These are phyloP conservation scores for Aegotheles bennettii DNA, from an alignment of 2,113 vertebrate genomes.

Conservation along the genomic window DNA sequence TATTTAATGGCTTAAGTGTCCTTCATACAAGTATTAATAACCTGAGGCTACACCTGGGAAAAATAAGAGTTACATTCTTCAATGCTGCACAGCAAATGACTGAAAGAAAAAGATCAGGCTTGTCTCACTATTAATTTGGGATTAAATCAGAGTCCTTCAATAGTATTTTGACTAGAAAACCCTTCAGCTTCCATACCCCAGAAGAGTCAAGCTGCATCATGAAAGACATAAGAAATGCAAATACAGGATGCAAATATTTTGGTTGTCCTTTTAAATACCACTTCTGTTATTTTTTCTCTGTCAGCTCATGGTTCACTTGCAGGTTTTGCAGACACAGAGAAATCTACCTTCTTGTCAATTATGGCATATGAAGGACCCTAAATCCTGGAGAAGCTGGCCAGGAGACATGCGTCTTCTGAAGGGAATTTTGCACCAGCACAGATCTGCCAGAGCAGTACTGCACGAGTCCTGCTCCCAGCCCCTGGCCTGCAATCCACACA, in stretches of 20 bases:
- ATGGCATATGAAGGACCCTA: not conserved
- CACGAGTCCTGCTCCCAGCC: not conserved
- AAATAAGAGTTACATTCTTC: not conserved
- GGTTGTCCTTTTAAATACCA: not conserved
- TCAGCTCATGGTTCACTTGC: not conserved
- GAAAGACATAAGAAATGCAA: not conserved
- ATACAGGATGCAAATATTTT: not conserved
- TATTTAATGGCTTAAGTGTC: not conserved
- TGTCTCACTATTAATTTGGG: not conserved
- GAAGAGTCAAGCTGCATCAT: not conserved
- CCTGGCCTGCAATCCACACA: not conserved
- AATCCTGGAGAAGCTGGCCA: not conserved
- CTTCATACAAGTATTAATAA: not conserved
- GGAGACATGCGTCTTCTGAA: not conserved
- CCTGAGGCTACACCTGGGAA: not conserved
- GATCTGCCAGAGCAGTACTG: not conserved
- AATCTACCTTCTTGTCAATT: conserved; percentile 15
- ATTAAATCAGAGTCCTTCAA: not conserved
- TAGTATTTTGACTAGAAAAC: not conserved
- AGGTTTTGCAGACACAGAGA: not conserved
- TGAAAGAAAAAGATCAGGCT: not conserved
- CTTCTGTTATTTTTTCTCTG: not conserved
- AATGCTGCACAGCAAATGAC: not conserved
- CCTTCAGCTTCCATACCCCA: not conserved
- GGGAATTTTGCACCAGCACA: not conserved